phyloP scores from a whole-genome alignment of 2,888 invertebrate genomes.

The Limnephilus lunatus region DNA sequence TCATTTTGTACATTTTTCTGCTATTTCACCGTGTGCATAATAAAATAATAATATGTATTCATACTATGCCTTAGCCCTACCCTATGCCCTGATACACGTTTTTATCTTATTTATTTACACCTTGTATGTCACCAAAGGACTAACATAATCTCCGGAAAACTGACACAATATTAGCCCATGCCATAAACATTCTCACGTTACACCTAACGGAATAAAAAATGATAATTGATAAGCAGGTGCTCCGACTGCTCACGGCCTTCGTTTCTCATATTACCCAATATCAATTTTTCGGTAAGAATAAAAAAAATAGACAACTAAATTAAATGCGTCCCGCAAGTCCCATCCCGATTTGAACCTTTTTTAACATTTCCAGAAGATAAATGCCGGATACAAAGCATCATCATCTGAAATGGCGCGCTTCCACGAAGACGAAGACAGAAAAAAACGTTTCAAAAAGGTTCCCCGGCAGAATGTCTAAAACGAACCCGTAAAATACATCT shows the following conservation, averaged over 20 bases:
- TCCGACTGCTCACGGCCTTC: conserved; percentile 52
- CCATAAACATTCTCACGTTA: conserved; percentile 63
- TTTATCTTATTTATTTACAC: neutral
- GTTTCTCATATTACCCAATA: conserved; percentile 59
- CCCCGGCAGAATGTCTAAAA: conserved; percentile 42
- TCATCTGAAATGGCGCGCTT: conserved; percentile 55
- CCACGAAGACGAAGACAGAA: conserved; percentile 57
- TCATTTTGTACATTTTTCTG: too few relatives aligned
- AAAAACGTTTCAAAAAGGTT: conserved; percentile 56
- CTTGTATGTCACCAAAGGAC: neutral
- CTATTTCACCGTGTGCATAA: too few relatives aligned
- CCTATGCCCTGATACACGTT: neutral
- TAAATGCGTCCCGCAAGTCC: conserved; percentile 60
- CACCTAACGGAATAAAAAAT: conserved; percentile 56
- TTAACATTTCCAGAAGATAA: conserved; percentile 58
- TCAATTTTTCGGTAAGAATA: conserved; percentile 54
- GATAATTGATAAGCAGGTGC: conserved; percentile 66
- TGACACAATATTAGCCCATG: conserved; percentile 62
- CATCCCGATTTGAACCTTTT: conserved; percentile 34
- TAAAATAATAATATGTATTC: too few relatives aligned
- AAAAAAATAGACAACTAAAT: conserved; percentile 64
- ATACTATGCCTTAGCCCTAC: neutral
- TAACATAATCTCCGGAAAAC: conserved; percentile 35
- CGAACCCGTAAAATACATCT: conserved; percentile 59
- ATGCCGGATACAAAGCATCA: conserved; percentile 61